These are phyloP conservation scores for Dicaeum eximium DNA, from an alignment of 2,113 vertebrate genomes.

Conservation along the genomic window DNA sequence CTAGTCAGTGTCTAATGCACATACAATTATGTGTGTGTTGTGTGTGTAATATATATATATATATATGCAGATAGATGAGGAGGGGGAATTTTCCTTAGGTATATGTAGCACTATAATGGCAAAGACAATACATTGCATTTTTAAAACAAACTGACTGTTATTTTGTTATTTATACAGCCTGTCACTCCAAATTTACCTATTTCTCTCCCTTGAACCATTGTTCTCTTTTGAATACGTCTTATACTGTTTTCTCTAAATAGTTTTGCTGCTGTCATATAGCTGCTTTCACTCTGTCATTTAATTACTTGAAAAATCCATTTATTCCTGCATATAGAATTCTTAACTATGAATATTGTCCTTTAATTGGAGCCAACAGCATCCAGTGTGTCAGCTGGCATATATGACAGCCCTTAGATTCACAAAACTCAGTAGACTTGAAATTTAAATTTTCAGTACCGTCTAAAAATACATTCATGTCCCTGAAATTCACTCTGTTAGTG, in stretches of 20 bases:
- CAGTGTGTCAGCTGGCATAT: neutral
- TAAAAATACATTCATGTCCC: neutral
- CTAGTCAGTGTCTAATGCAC: neutral
- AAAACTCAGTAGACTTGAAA: neutral
- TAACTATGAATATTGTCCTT: neutral
- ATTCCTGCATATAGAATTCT: neutral
- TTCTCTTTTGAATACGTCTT: neutral
- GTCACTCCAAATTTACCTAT: neutral
- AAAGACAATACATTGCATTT: neutral
- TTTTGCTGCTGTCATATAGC: neutral
- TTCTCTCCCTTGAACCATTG: neutral
- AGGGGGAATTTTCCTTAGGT: neutral
- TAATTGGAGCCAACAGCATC: neutral
- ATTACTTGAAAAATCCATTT: neutral
- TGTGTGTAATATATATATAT: too few relatives aligned
- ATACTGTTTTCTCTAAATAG: neutral
- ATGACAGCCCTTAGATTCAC: neutral
- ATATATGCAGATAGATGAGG: neutral
- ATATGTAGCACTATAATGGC: neutral
- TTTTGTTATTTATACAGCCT: neutral
- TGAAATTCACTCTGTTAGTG: neutral
- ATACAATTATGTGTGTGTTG: rapidly evolving
- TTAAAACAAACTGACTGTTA: neutral
- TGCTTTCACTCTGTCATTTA: neutral
- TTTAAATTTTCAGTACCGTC: neutral